phyloP scores from a whole-genome alignment of 2,888 invertebrate species.

The Pedicia rivosa region DNA sequence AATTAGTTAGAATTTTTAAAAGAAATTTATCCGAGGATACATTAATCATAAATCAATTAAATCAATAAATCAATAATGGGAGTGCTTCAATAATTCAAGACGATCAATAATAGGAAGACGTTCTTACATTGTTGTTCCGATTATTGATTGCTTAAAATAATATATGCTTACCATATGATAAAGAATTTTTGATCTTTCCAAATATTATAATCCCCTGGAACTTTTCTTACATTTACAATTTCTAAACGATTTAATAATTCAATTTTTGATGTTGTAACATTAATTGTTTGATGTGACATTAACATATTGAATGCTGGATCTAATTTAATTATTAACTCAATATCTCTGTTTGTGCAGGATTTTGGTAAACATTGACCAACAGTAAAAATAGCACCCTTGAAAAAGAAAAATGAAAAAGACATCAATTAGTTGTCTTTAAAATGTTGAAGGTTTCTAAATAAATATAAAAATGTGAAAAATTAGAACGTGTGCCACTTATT shows the following conservation, averaged over 20 bases:
- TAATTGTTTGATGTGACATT: slow-evolving; percentile 29
- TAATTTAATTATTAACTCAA: slow-evolving; percentile 31
- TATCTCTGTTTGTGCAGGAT: slow-evolving; percentile 41
- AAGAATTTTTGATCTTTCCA: slow-evolving; percentile 47
- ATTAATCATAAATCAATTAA: too few relatives aligned
- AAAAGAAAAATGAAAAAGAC: slow-evolving; percentile 2
- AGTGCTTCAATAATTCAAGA: too few relatives aligned
- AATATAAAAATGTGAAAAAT: too few relatives aligned
- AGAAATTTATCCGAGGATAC: too few relatives aligned
- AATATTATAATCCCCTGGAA: slow-evolving; percentile 51
- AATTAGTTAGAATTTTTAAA: too few relatives aligned
- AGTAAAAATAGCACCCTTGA: slow-evolving; percentile 47
- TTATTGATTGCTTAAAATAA: too few relatives aligned
- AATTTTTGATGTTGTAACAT: slow-evolving; percentile 19
- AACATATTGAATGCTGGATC: slow-evolving; percentile 17
- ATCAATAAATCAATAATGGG: too few relatives aligned
- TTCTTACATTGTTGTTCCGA: too few relatives aligned
- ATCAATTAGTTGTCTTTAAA: background rate
- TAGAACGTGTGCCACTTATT: too few relatives aligned
- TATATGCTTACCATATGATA: slow-evolving; percentile 43
- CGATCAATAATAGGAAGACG: too few relatives aligned
- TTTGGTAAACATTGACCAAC: slow-evolving; percentile 60
- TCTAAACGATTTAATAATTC: slow-evolving; percentile 25
- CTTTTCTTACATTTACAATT: slow-evolving; percentile 43
- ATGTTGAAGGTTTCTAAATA: background rate